A percentile compares a stretch with the other conserved stretches of the same genome.
These are phyloP conservation scores for Rallus crepitans DNA, from an alignment of 2,797 vertebrate species.

Conservation along the genomic window DNA sequence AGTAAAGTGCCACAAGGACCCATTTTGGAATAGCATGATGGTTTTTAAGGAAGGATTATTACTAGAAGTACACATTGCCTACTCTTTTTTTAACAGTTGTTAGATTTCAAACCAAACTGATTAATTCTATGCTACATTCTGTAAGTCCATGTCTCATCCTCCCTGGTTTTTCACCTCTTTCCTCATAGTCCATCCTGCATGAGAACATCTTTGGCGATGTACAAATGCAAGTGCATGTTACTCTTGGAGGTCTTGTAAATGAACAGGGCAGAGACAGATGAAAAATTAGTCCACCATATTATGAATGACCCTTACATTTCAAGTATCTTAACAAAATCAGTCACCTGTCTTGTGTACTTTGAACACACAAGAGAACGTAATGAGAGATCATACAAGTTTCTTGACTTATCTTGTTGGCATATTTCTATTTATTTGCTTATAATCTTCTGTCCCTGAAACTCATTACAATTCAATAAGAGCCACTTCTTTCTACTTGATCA, in stretches of 20 bases:
- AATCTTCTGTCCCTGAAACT: background rate
- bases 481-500: background rate
- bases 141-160: background rate
- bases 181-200: background rate
- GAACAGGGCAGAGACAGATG: background rate
- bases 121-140: background rate
- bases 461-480: background rate
- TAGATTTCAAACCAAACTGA: background rate
- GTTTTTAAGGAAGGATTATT: background rate
- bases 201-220: background rate
- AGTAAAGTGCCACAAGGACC: background rate
- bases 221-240: background rate
- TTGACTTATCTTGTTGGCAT: background rate
- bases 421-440: background rate
- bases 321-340: background rate
- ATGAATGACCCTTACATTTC: background rate
- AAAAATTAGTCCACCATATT: background rate
- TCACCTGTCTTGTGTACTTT: background rate
- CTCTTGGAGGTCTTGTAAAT: background rate
- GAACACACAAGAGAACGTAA: background rate
- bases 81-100: background rate
- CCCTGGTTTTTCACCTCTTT: background rate
- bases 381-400: background rate
- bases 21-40: background rate
- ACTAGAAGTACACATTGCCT: background rate